A percentile compares a stretch with the other conserved stretches of the same genome.
phyloP scores from a whole-genome alignment of 2,797 vertebrate species.

The Clarias fuscus region DNA sequence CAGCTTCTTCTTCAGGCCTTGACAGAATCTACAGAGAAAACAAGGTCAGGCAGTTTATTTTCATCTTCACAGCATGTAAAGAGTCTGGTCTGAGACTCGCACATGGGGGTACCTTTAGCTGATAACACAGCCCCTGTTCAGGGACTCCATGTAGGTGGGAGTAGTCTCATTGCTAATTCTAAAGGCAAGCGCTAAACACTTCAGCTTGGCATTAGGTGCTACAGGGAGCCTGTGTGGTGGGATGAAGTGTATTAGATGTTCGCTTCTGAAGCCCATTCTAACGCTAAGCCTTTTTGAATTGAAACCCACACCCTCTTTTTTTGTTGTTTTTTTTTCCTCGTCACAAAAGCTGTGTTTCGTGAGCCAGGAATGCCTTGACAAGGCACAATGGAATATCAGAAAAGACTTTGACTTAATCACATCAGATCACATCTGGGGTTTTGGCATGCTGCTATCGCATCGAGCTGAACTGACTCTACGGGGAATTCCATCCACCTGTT shows the following conservation, averaged over 20 bases:
- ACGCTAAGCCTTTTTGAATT: background rate
- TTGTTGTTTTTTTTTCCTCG: too few species aligned
- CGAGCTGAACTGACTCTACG: background rate
- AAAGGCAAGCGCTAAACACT: background rate
- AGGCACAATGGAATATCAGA: background rate
- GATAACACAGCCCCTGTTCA: background rate
- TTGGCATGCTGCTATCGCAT: background rate
- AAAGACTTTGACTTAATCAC: conserved; percentile 14
- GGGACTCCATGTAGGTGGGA: background rate
- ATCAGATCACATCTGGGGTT: background rate
- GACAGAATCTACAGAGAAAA: background rate
- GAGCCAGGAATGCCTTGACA: conserved; percentile 19
- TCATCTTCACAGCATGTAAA: background rate
- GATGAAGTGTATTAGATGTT: background rate
- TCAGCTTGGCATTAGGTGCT: background rate
- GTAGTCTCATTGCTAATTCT: background rate
- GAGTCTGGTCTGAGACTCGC: background rate
- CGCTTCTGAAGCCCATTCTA: background rate
- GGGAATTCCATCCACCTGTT: conserved; percentile 16
- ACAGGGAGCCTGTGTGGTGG: background rate
- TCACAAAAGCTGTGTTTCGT: background rate
- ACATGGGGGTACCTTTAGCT: background rate
- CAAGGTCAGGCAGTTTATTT: background rate
- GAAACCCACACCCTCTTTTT: background rate
- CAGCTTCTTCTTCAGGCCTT: background rate